Evolutionary conservation across 2,888 invertebrate species (phyloP), one percentile per base, ranked within the genome.

Genomic region (Cryptus viduatorius): DNA sequence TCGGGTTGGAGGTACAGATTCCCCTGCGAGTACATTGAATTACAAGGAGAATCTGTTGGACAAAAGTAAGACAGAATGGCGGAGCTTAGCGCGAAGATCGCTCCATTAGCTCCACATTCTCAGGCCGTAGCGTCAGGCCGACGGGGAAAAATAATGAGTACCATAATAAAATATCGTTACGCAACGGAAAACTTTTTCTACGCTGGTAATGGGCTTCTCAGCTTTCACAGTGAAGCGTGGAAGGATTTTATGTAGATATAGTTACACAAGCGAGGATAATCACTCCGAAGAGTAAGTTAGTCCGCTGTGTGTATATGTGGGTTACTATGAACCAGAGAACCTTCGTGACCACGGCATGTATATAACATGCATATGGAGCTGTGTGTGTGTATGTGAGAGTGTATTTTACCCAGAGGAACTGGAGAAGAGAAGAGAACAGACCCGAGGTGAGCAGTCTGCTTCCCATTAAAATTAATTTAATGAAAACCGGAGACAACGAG

Each of bases 151-250:
- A 84, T 84, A 84, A 81, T 78, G 81, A 84, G 73, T 46, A 64
- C 68, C 64, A 73, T 84, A 81, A 84, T 84, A 81, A 84, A 84
- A 81, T 81, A 84, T 84, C 81, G 81, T 81, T 84, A 77, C 73
- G 78, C 81, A 14, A 37, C 16, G 56, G 24, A 73, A 84, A 84
- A 84, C 78, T 73, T 81, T 81, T 84, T 81, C 68, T 64, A 77
- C 44, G 24, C 29, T 56, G 50, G 10, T 78, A 80, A 77, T 80
- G 77, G 68, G 64, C 44, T 73, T 81, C 84, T 84, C 81, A 24
- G 77, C 59, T 77, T 77, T 56, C 80, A 59, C 53, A 37, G 68
- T 31, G 19, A 59, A 42, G 64, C 37, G 46, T 8, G 46, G 44
- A 12, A 50, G 19, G 8, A 19, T 24, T 78, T 19, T n/a, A 46